Percentiles rank a stretch among this genome's conserved stretches.
Conservation (phyloP, 2,113 vertebrate species). For the western clawed frog (Xenopus tropicalis) region UCB_Xtro_10.0 CM004443.2:34511501-34512000, state of each 20-base stretch:
- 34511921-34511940: no score
- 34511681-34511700: constrained; percentile 54
- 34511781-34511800: constrained; percentile 56
- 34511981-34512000: no score
- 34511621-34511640: constrained; percentile 46
- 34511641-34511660: constrained; percentile 50
- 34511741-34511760: constrained; percentile 53
- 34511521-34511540: constrained; percentile 34
- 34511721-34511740: constrained; percentile 49
- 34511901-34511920: no score
- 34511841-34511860: no score
- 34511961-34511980: no score
- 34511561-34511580: constrained; percentile 46
- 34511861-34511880: background rate
- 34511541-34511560: constrained; percentile 49
- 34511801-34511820: constrained; percentile 50
- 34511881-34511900: background rate
- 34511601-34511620: constrained; percentile 47
- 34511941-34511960: no score
- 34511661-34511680: constrained; percentile 51
- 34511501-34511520: constrained; percentile 17
- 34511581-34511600: constrained; percentile 45
- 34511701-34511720: constrained; percentile 54
- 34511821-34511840: constrained; percentile 45
- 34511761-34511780: constrained; percentile 53